Base-by-base conservation (phyloP, 2,797 vertebrate species). In the Chelmon rostratus region DNA sequence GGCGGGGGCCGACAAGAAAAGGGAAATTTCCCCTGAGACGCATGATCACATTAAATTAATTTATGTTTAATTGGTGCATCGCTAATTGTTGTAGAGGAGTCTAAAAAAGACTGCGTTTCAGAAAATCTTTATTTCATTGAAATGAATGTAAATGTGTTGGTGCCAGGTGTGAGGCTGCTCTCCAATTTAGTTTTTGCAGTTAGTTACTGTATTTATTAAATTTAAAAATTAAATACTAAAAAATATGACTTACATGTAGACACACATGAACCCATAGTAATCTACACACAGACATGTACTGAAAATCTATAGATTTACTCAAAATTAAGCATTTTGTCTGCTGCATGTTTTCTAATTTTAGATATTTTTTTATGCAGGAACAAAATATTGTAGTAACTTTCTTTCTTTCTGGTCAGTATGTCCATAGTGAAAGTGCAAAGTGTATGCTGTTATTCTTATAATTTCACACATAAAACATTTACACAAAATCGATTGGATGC, bases 11-110 rank as follows among this genome's bases (percentile, higher is more conserved):
- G 11, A 69, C 68, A 76, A 71, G 63, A 76, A 64, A 83, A 66
- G 59, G 50, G 10, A 67, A 68, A 81, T 86, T 81, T 82, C 78
- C 76, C 74, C n/a, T 0, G 63, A 79, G 86, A 82, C 63, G 13
- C 58, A 40, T 58, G 47, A 85, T 81, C 65, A 25, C 58, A 78
- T 78, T 87, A 67, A 82, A 64, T 76, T 73, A 78, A 84, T 68
- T 76, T 11, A 40, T 25, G 50, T 79, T 78, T 56, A 70, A 79
- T 62, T 11, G 46, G 25, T 49, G 37, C 44, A 38, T 8, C 25
- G 16, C 64, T 54, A 23, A 68, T 76, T 69, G 57, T 47, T 78
- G 58, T 9, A 70, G 46, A 67, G 16, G 28, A 61, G 16, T 53
- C 6, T 44, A 11, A 25, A 54, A 46, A 73, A 42, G 47, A n/a